Evolutionary conservation across 2,888 invertebrate species (phyloP).

Genomic region (Eupithecia subfuscata): DNA sequence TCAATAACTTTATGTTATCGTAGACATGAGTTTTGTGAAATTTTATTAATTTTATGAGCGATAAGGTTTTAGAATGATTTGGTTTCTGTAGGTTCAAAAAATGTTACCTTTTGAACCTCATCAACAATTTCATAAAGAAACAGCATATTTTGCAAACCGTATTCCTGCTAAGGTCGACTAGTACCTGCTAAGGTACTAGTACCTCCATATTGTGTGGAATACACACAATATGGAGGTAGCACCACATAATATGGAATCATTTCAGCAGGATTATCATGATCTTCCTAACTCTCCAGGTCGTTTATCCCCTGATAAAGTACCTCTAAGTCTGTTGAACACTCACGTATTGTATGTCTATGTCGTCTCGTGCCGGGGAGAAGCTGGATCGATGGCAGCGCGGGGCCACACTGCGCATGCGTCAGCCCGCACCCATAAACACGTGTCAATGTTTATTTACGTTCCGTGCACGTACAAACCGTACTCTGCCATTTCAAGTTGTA

Average conservation of each 20-base stretch:
- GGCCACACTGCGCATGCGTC: slow-evolving; percentile 62
- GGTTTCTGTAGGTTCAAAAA: background rate
- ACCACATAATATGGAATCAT: background rate
- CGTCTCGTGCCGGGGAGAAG: slow-evolving; percentile 33
- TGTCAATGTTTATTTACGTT: slow-evolving; percentile 83
- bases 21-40: background rate
- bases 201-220: no score
- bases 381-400: slow-evolving; percentile 59
- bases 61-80: background rate
- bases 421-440: slow-evolving; percentile 71
- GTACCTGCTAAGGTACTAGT: no score
- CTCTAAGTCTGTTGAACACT: slow-evolving; percentile 25
- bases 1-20: background rate
- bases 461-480: slow-evolving; percentile 60
- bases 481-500: slow-evolving; percentile 33
- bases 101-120: background rate
- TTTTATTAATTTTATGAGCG: background rate
- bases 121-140: background rate
- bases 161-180: no score
- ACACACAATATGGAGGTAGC: background rate
- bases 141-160: background rate
- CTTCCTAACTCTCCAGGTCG: background rate
- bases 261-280: background rate
- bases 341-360: slow-evolving; percentile 59
- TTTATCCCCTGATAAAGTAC: background rate